phyloP scores from a whole-genome alignment of 30 jellyfish, hydroid and myxozoan species.

The Hydra vulgaris region DNA sequence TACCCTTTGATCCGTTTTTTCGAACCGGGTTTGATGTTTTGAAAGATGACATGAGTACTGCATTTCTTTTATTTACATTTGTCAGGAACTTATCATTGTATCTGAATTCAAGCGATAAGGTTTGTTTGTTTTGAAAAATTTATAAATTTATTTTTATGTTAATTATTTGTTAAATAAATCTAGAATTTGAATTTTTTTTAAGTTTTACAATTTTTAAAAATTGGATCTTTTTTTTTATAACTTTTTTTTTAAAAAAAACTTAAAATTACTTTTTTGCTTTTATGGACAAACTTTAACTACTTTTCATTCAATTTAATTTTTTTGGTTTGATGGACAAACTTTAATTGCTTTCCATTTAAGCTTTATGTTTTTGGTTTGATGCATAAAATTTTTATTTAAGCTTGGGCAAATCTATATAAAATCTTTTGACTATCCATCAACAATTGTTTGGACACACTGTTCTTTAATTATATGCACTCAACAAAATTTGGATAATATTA shows the following conservation, averaged over 20 bases:
- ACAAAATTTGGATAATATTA: not conserved
- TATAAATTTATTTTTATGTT: not conserved
- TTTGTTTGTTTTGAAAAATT: not conserved
- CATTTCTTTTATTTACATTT: constrained; percentile 12
- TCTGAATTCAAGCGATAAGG: constrained; percentile 24
- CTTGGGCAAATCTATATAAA: constrained; percentile 21
- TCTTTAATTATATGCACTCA: constrained; percentile 10
- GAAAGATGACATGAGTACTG: constrained; percentile 9
- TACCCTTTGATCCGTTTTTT: constrained; percentile 31
- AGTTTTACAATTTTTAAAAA: too few species aligned
- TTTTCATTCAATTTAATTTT: too few species aligned
- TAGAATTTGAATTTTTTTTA: too few species aligned
- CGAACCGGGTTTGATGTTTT: constrained; percentile 40
- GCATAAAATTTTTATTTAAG: constrained; percentile 1
- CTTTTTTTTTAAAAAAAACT: too few species aligned
- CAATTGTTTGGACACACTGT: constrained; percentile 30
- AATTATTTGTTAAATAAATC: not conserved
- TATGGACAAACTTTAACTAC: too few species aligned
- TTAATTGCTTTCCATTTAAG: too few species aligned
- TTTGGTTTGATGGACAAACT: too few species aligned
- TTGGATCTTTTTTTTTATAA: too few species aligned
- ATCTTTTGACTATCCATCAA: constrained; percentile 13
- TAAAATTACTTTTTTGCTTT: too few species aligned
- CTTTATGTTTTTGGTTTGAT: too few species aligned
- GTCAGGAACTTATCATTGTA: constrained; percentile 13